Conservation (phyloP, 2,797 vertebrate species). For the Tiaroga cobitis region DNA sequence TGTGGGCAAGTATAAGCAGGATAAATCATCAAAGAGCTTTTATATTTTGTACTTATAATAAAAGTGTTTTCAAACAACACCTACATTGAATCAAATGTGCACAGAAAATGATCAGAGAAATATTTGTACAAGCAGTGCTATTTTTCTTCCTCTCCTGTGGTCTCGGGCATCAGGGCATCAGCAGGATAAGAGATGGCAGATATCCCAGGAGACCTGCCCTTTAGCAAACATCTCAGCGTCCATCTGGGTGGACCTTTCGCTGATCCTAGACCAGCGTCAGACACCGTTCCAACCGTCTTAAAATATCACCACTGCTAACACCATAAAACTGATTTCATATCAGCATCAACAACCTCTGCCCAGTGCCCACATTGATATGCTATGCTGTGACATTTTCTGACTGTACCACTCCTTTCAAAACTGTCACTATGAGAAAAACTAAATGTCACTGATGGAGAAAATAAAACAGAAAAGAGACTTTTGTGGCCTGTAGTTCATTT, state of each 20-base stretch:
- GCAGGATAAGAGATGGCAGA: constrained; percentile 40
- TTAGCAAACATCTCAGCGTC: constrained; percentile 39
- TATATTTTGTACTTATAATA: constrained; percentile 2
- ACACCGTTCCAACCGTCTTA: not conserved
- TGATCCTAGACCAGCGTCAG: constrained; percentile 3
- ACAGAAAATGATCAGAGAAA: not conserved
- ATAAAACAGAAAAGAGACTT: not conserved
- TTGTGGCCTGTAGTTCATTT: not conserved
- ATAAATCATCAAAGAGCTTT: not conserved
- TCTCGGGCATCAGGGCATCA: constrained; percentile 20
- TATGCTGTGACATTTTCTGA: constrained; percentile 34
- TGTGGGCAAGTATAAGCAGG: not conserved
- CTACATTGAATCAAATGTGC: not conserved
- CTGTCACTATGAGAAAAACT: constrained; percentile 12
- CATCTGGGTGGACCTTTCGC: not conserved
- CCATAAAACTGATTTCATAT: constrained; percentile 26
- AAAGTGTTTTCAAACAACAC: constrained; percentile 7
- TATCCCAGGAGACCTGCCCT: constrained; percentile 53
- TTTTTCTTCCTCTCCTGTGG: constrained; percentile 1
- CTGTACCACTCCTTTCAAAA: constrained; percentile 18
- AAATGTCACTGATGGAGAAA: constrained; percentile 15
- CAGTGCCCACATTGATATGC: constrained; percentile 11
- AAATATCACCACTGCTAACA: constrained; percentile 5
- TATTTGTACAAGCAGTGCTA: not conserved
- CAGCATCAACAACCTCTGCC: constrained; percentile 25